Evolutionary conservation across 2,888 invertebrate genomes (phyloP), one percentile per base, ranked within the genome.

Genomic region (Argyra leucocephala): DNA sequence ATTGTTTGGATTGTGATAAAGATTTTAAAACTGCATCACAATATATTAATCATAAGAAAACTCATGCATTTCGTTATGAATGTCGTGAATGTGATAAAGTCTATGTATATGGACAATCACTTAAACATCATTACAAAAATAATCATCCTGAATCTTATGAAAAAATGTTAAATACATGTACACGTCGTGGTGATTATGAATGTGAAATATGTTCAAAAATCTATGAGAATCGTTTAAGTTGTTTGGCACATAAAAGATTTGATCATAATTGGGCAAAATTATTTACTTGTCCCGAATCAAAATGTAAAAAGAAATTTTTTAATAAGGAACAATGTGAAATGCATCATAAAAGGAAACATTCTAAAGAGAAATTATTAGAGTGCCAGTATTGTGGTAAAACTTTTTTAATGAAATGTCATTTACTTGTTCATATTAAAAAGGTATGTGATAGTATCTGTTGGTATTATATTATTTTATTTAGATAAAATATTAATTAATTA

Each of bases 51-150:
- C 48, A 48, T 48, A 48, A 48, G 18, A 48, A 48, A 48, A 48
- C 48, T 18, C 48, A 48, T n/a, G 48, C 48, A 48, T 48, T 48
- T 48, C 48, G 48, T 18, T 48, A 48, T 48, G 48, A 48, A 48
- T 48, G 48, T n/a, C 48, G 48, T 48, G 48, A 48, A 48, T 48
- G 48, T n/a, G 48, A 48, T 18, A 48, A 48, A 48, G 48, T 48
- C 18, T 48, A 48, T 48, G 48, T 48, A 18, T 48, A 48, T 48
- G 48, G 48, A 48, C 48, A 48, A 48, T 48, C 48, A n/a, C 18
- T 48, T 18, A 48, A 48, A 48, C 48, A 48, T 48, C 48, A 48
- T 48, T 48, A 48, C 5, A 48, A 48, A 48, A 48, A 2, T 48
- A 18, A 3, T n/a, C 48, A 48, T 48, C 48, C 48, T 12, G 48